phyloP scores from a whole-genome alignment of 1,140 invertebrate genomes.

The Pseudomyrmex flavicornis region DNA sequence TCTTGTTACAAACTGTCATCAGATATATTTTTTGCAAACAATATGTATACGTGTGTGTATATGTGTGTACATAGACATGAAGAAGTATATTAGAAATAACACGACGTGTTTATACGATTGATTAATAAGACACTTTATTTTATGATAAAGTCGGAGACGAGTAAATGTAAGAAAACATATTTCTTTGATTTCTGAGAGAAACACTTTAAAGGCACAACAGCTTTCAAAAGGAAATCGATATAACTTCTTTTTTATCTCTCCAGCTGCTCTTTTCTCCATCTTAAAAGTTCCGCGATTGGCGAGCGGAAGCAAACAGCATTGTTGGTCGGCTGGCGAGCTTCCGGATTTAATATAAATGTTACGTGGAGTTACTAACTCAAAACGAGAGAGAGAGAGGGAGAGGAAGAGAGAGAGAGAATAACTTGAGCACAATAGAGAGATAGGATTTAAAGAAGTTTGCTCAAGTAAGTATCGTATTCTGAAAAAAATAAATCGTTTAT shows the following conservation, averaged over 20 bases:
- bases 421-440: conserved; percentile 33
- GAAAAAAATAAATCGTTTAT: conserved; percentile 2
- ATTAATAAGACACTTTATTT: conserved; percentile 34
- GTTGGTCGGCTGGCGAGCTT: conserved; percentile 74
- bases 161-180: conserved; percentile 49
- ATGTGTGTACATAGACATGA: too few species aligned
- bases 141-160: conserved; percentile 27
- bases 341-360: conserved; percentile 73
- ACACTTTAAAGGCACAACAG: conserved; percentile 53
- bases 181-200: conserved; percentile 39
- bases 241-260: conserved; percentile 57
- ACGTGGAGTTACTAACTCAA: conserved; percentile 46
- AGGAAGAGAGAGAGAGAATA: not conserved
- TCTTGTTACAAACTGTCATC: not conserved
- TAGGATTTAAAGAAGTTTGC: conserved; percentile 28
- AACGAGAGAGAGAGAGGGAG: not conserved
- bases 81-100: not conserved
- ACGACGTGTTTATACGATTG: conserved; percentile 26
- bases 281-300: conserved; percentile 59
- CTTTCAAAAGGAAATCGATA: conserved; percentile 59
- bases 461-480: conserved; percentile 24
- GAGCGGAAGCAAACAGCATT: conserved; percentile 75
- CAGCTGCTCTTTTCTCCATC: conserved; percentile 58
- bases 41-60: too few species aligned
- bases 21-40: not conserved